A percentile compares a stretch with the other conserved stretches of the same genome.
These are phyloP conservation scores for Drosophila tristis DNA, from an alignment of 1,140 invertebrate genomes.

Conservation along the genomic window DNA sequence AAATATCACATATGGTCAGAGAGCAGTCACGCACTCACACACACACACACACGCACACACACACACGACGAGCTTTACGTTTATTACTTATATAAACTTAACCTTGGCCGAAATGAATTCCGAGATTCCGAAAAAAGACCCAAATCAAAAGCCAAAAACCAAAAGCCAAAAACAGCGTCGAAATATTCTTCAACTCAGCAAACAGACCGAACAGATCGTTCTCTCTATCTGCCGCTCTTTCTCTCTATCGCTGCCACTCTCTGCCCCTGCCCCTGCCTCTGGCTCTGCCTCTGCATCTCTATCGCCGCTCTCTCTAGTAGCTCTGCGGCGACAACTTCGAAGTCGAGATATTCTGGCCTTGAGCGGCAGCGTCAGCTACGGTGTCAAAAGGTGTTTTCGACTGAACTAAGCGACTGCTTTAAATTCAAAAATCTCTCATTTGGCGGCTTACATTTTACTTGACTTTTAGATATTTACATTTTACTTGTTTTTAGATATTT, in stretches of 20 bases:
- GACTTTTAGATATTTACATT: not conserved
- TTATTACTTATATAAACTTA: constrained; percentile 49
- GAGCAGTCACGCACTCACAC: constrained; percentile 2
- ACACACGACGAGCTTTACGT: constrained; percentile 47
- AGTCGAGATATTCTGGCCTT: constrained; percentile 23
- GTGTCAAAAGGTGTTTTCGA: constrained; percentile 27
- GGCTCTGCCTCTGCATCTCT: not conserved
- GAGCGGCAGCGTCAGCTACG: constrained; percentile 3
- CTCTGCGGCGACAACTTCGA: not conserved
- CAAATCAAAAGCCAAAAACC: constrained; percentile 11
- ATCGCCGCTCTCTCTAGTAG: not conserved
- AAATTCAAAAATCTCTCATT: not conserved
- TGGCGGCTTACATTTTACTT: no score
- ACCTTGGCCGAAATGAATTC: constrained; percentile 75
- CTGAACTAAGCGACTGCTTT: not conserved
- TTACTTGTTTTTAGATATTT: no score
- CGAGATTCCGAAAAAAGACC: constrained; percentile 42
- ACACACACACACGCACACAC: constrained; percentile 21
- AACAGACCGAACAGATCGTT: constrained; percentile 16
- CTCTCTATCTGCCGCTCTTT: not conserved
- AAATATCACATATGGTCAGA: constrained; percentile 61
- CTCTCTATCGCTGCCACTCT: not conserved
- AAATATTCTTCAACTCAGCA: constrained; percentile 56
- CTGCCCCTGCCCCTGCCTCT: no score
- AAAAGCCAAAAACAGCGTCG: constrained; percentile 6